These are phyloP conservation scores for Dicycla oo DNA, from an alignment of 2,888 invertebrate genomes.

Conservation along the genomic window DNA sequence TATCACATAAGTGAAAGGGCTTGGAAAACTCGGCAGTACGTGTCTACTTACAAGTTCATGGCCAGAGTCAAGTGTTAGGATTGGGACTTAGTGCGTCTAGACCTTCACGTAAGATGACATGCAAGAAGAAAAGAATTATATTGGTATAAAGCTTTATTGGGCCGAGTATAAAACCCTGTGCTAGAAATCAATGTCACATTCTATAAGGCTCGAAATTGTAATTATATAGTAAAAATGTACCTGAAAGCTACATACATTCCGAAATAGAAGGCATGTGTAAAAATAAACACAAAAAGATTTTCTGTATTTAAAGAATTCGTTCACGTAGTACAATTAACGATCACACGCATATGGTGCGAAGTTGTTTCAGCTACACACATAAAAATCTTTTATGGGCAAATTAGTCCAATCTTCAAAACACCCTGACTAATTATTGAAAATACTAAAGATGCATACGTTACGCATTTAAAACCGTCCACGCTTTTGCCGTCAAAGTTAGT, in stretches of 20 bases:
- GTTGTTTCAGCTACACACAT: slow-evolving; percentile 46
- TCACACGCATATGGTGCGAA: slow-evolving; percentile 51
- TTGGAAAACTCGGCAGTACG: not conserved
- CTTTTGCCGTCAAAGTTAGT: slow-evolving; percentile 21
- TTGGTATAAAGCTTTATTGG: not conserved
- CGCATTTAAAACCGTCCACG: slow-evolving; percentile 37
- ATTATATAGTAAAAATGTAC: not conserved
- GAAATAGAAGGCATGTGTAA: slow-evolving; percentile 11
- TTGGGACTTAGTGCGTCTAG: slow-evolving; percentile 30
- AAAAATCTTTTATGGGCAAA: slow-evolving; percentile 57
- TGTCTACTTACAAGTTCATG: slow-evolving; percentile 38
- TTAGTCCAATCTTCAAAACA: slow-evolving; percentile 48
- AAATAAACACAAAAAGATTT: slow-evolving; percentile 44
- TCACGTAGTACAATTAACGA: slow-evolving; percentile 51
- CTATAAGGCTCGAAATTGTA: not conserved
- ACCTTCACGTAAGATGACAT: slow-evolving; percentile 21
- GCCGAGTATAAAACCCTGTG: not conserved
- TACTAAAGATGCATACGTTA: slow-evolving; percentile 46
- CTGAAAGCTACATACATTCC: slow-evolving; percentile 6
- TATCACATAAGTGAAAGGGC: slow-evolving; percentile 25
- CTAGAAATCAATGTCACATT: not conserved
- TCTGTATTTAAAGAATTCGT: slow-evolving; percentile 54
- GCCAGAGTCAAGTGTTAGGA: slow-evolving; percentile 15
- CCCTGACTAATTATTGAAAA: slow-evolving; percentile 60
- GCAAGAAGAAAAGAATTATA: not conserved